Conservation (phyloP, 2,797 vertebrate species). For the Merluccius polli region DNA sequence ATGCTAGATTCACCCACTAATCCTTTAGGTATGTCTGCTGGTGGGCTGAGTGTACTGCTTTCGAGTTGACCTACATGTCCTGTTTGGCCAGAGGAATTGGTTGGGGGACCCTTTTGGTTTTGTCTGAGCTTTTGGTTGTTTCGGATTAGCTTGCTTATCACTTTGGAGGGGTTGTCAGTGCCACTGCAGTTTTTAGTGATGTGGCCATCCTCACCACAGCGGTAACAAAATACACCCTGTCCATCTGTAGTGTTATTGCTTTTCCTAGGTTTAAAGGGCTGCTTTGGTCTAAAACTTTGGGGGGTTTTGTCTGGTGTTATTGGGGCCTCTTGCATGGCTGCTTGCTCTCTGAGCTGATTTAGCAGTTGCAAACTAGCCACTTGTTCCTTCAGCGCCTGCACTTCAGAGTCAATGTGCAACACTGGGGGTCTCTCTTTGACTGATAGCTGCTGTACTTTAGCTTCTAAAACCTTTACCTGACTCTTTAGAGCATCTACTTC, state of each 20-base stretch:
- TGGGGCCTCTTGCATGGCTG: not conserved
- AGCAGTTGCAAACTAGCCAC: not conserved
- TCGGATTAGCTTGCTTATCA: not conserved
- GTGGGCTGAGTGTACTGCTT: too few species aligned
- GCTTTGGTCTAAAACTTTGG: not conserved
- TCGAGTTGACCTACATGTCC: too few species aligned
- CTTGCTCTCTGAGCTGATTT: not conserved
- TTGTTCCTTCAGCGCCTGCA: not conserved
- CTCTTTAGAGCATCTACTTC: not conserved
- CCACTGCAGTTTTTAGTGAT: not conserved
- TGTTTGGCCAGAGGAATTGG: not conserved
- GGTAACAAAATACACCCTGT: not conserved
- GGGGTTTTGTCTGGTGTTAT: not conserved
- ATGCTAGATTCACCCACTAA: not conserved
- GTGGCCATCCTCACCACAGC: constrained; percentile 3
- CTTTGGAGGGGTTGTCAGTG: constrained; percentile 5
- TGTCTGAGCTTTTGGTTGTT: not conserved
- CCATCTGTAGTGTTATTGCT: not conserved
- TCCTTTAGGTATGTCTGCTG: not conserved
- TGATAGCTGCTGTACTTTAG: constrained; percentile 11
- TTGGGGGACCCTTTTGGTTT: constrained; percentile 1
- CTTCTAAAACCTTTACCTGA: not conserved
- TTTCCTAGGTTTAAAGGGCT: not conserved
- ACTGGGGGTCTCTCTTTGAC: not conserved
- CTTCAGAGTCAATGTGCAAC: not conserved